Percentiles rank a stretch among this genome's conserved stretches.
phyloP scores from a whole-genome alignment of 1,140 invertebrate species.

The Mercenaria mercenaria region DNA sequence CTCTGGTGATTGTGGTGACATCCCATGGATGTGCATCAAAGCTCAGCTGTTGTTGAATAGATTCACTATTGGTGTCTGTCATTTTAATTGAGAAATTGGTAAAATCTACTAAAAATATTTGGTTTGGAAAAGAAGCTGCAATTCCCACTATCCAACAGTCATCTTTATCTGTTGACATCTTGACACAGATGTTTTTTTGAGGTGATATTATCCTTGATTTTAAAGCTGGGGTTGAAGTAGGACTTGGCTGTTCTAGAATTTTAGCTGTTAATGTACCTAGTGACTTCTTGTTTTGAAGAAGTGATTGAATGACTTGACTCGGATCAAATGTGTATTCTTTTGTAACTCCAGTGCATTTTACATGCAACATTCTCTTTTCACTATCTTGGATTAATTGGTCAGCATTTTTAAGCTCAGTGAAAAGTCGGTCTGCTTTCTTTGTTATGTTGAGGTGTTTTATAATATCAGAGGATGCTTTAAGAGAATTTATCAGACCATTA shows the following conservation, averaged over 20 bases:
- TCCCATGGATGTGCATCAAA: background rate
- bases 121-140: too few relatives aligned
- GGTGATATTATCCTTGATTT: too few relatives aligned
- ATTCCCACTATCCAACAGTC: background rate
- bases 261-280: too few relatives aligned
- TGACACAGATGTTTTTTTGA: background rate
- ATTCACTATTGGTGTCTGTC: background rate
- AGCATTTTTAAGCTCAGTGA: too few relatives aligned
- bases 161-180: background rate
- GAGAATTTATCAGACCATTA: too few relatives aligned
- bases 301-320: background rate
- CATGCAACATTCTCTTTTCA: background rate
- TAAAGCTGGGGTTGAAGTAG: too few relatives aligned
- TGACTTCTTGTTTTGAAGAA: background rate
- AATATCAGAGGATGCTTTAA: too few relatives aligned
- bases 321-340: background rate
- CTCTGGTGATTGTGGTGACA: too few relatives aligned
- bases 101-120: background rate
- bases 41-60: background rate
- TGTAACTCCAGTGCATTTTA: too few relatives aligned
- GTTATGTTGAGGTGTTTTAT: too few relatives aligned
- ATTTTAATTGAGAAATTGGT: background rate
- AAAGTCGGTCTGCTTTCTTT: too few relatives aligned
- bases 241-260: background rate
- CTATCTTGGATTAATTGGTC: too few relatives aligned